phyloP scores from a whole-genome alignment of 2,113 vertebrate species.

The Carettochelys insculpta region DNA sequence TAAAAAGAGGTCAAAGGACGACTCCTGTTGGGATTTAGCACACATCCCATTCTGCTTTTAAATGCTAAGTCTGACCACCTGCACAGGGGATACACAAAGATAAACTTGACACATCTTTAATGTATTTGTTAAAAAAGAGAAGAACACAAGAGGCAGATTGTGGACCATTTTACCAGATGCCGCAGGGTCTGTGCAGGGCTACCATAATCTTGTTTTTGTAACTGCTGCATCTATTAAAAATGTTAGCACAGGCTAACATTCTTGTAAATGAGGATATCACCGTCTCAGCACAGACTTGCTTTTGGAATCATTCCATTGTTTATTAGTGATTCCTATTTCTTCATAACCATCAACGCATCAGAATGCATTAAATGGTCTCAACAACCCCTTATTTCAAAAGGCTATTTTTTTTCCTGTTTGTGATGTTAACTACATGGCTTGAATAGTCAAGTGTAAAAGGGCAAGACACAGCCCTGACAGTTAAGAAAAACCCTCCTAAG shows the following conservation, averaged over 20 bases:
- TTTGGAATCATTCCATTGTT: constrained; percentile 37
- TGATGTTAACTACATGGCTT: background rate
- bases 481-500: too few relatives aligned
- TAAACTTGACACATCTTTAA: constrained; percentile 30
- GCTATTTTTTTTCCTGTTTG: fast-evolving
- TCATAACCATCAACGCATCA: constrained; percentile 12
- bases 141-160: constrained; percentile 13
- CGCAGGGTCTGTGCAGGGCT: constrained; percentile 25
- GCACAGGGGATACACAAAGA: constrained; percentile 26
- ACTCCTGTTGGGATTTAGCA: constrained; percentile 27
- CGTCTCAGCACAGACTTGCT: constrained; percentile 25
- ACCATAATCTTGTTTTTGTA: constrained; percentile 61
- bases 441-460: background rate
- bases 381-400: background rate
- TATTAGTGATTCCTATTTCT: constrained; percentile 31
- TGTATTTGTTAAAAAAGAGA: background rate
- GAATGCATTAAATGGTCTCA: constrained; percentile 1
- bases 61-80: constrained; percentile 30
- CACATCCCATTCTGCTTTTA: constrained; percentile 30
- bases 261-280: constrained; percentile 42
- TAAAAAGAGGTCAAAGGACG: constrained; percentile 27
- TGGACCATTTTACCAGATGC: constrained; percentile 53
- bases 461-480: too few relatives aligned
- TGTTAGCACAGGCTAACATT: constrained; percentile 18
- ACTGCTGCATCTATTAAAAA: constrained; percentile 49